Base-by-base conservation (phyloP, 2,888 invertebrate species). In the Leptinotarsa rubiginosa region DNA sequence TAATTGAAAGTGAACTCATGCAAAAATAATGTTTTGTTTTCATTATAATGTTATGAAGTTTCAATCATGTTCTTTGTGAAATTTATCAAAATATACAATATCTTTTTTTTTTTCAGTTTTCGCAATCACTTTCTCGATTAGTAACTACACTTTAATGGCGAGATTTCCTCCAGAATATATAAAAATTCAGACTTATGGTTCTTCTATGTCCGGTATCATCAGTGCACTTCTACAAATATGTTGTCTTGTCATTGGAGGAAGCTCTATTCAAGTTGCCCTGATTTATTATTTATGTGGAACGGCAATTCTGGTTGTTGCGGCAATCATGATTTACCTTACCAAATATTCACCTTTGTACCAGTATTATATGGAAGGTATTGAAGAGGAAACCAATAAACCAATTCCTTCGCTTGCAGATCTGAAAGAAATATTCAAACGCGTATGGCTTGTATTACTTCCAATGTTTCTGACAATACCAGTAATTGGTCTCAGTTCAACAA, bases 161-260 rank as follows among this genome's bases (percentile, higher is more conserved):
- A 77, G 73, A 74, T 78, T 79, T 65, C 79, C 79, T 20, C 68
- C 73, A 4, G 47, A 62, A 25, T 78, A 76, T 49, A 78, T 77
- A 47, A 74, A 76, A 70, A 20, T 59, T 1, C 73, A 68, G 12
- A 67, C 78, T 64, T 73, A 78, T 12, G 79, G 79, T 16, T 54
- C 72, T 20, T 72, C 75, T 2, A 49, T 70, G 22, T 65, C 77
- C 4, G 76, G 70, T 50, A 25, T 79, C 13, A 74, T 78, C 20
- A 76, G 73, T 52, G 70, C 74, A 16, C 16, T 69, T 1, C 54
- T 79, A 56, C 75, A 75, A 62, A 75, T 75, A 18, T 47, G 73
- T 15, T 75, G 70, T 22, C 65, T 75, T 16, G 49, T 64, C 25
- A 49, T 75, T 3, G 73, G 69, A 18, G 50, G 67, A 47, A 54